Percentiles rank a stretch among this genome's conserved stretches.
Evolutionary conservation across 2,888 invertebrate genomes (phyloP).

Genomic region (Osmoderma eremita): DNA sequence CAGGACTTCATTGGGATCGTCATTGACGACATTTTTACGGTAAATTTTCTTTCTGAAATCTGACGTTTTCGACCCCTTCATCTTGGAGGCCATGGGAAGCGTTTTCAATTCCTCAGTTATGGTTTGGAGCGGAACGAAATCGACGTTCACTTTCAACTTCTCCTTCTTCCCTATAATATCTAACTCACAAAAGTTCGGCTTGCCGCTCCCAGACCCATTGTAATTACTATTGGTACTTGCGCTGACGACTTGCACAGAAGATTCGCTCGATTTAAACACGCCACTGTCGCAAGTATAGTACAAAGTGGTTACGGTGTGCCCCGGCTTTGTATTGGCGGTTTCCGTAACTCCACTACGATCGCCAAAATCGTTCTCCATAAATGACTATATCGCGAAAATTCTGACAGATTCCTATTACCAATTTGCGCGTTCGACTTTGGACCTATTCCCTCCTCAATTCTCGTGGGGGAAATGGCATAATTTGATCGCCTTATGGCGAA

Average conservation of each 20-base stretch:
- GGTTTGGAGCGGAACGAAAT: slow-evolving; percentile 11
- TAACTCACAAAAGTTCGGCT: slow-evolving; percentile 46
- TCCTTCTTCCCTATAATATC: slow-evolving; percentile 45
- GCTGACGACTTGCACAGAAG: slow-evolving; percentile 40
- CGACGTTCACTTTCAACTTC: slow-evolving; percentile 18
- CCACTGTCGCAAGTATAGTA: slow-evolving; percentile 37
- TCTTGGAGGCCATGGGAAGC: slow-evolving; percentile 18
- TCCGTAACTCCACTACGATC: neutral
- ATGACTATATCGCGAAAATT: neutral
- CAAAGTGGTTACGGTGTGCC: slow-evolving; percentile 32
- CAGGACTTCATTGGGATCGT: slow-evolving; percentile 32
- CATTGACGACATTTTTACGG: neutral
- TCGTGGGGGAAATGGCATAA: no score
- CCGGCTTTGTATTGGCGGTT: neutral
- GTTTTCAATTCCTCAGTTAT: slow-evolving; percentile 30
- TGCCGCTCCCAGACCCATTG: slow-evolving; percentile 2
- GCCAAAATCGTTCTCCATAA: slow-evolving; percentile 30
- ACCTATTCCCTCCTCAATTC: neutral
- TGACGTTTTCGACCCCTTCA: slow-evolving; percentile 12
- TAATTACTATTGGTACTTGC: slow-evolving; percentile 30
- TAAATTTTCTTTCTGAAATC: slow-evolving; percentile 25
- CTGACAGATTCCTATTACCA: no score
- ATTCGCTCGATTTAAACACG: slow-evolving; percentile 38
- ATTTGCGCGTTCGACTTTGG: neutral
- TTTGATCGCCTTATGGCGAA: no score